phyloP scores from a whole-genome alignment of 1,140 invertebrate genomes.

The Saccostrea echinata region DNA sequence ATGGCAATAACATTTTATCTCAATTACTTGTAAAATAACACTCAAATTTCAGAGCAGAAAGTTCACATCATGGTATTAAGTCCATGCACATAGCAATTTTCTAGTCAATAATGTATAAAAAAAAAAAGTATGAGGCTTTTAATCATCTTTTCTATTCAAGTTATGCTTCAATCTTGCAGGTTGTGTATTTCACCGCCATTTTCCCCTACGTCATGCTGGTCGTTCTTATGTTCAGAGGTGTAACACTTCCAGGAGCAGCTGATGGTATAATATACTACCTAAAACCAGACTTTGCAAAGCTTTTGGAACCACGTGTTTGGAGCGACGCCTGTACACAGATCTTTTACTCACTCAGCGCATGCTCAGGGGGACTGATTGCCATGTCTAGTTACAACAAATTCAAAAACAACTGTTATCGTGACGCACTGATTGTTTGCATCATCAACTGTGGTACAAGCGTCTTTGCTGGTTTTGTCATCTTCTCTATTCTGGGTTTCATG shows the following conservation, averaged over 20 bases:
- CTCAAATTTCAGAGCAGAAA: too few relatives aligned
- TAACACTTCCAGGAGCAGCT: slow-evolving; percentile 88
- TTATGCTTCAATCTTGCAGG: slow-evolving; percentile 58
- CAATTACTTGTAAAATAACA: too few relatives aligned
- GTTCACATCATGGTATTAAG: too few relatives aligned
- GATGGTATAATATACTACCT: slow-evolving; percentile 87
- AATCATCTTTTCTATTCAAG: too few relatives aligned
- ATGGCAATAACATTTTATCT: too few relatives aligned
- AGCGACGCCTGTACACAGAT: slow-evolving; percentile 95
- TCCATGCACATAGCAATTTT: too few relatives aligned
- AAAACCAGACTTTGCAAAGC: slow-evolving; percentile 69
- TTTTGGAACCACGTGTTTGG: slow-evolving; percentile 85
- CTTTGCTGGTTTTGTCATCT: slow-evolving; percentile 98
- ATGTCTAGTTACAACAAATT: slow-evolving; percentile 96
- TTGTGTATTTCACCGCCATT: slow-evolving; percentile 91
- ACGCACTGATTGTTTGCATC: slow-evolving; percentile 95
- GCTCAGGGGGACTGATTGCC: slow-evolving; percentile 96
- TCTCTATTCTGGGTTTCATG: slow-evolving; percentile 93
- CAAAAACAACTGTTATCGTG: slow-evolving; percentile 90
- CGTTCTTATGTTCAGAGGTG: slow-evolving; percentile 89
- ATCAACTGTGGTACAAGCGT: slow-evolving; percentile 98
- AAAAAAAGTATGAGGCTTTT: too few relatives aligned
- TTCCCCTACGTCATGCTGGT: slow-evolving; percentile 92
- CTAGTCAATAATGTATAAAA: too few relatives aligned
- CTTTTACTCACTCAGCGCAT: slow-evolving; percentile 95